phyloP scores from a whole-genome alignment of 2,797 vertebrate species.

The Poecilia gillii region DNA sequence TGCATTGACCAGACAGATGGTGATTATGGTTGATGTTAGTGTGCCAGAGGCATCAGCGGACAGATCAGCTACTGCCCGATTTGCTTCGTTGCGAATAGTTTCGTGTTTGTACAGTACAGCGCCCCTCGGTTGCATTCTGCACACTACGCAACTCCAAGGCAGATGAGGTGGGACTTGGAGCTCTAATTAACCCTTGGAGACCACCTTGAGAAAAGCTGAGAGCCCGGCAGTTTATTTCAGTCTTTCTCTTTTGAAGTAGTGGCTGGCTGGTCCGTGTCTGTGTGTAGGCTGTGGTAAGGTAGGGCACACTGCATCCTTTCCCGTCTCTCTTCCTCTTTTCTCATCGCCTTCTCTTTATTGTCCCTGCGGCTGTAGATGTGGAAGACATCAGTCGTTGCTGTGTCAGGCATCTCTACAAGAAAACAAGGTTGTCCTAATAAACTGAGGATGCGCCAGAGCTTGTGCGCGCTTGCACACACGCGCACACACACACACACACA shows the following conservation, averaged over 20 bases:
- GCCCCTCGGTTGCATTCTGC: conserved; percentile 42
- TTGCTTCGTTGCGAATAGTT: conserved; percentile 31
- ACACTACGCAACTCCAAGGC: conserved; percentile 62
- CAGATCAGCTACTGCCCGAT: conserved; percentile 48
- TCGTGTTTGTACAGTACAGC: conserved; percentile 27
- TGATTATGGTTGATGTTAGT: conserved; percentile 67
- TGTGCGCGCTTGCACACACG: neutral
- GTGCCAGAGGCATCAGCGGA: conserved; percentile 41
- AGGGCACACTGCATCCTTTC: conserved; percentile 45
- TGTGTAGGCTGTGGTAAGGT: conserved; percentile 42
- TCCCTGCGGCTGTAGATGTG: conserved; percentile 63
- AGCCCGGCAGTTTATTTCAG: conserved; percentile 24
- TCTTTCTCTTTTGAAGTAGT: conserved; percentile 69
- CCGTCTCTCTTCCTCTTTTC: conserved; percentile 33
- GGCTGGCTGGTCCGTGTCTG: conserved; percentile 42
- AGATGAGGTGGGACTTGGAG: conserved; percentile 58
- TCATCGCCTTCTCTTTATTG: conserved; percentile 57
- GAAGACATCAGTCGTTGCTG: conserved; percentile 68
- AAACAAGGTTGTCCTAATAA: conserved; percentile 68
- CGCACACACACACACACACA: conserved; percentile 8
- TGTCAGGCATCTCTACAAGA: conserved; percentile 62
- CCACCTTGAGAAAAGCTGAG: conserved; percentile 55
- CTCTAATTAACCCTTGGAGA: conserved; percentile 80
- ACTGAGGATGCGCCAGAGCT: conserved; percentile 19
- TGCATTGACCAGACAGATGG: conserved; percentile 48